Conservation (phyloP, 2,797 vertebrate genomes). For the Sebastiscus tertius region DNA sequence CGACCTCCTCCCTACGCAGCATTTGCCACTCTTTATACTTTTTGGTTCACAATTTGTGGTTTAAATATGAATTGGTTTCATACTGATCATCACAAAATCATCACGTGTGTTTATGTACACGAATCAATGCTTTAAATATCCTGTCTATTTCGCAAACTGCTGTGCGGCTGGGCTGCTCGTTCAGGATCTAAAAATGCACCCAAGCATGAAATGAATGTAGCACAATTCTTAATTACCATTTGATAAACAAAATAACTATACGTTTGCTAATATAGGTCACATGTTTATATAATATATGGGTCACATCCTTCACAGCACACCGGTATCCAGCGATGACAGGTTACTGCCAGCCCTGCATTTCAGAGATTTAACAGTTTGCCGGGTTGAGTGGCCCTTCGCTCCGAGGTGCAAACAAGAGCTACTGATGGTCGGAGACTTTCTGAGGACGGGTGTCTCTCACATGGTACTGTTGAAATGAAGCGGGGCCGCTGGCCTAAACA, state of each 20-base stretch:
- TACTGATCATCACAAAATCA: too few relatives aligned
- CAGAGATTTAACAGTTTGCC: constrained; percentile 55
- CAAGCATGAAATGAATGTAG: too few relatives aligned
- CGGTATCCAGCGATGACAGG: constrained; percentile 50
- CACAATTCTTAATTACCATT: too few relatives aligned
- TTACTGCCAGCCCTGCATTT: constrained; percentile 40
- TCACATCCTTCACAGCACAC: constrained; percentile 44
- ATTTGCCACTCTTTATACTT: too few relatives aligned
- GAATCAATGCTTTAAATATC: too few relatives aligned
- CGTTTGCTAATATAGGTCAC: neutral
- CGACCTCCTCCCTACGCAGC: too few relatives aligned
- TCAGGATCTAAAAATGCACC: too few relatives aligned
- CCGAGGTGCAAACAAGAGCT: constrained; percentile 62
- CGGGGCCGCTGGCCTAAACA: constrained; percentile 53
- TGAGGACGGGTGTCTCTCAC: constrained; percentile 28
- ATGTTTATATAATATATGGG: constrained; percentile 37
- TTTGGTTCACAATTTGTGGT: too few relatives aligned
- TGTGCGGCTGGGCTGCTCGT: too few relatives aligned
- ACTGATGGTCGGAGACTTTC: constrained; percentile 29
- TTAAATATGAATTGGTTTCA: too few relatives aligned
- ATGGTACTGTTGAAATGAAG: constrained; percentile 48
- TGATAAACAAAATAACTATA: neutral
- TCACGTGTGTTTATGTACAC: too few relatives aligned
- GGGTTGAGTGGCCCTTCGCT: constrained; percentile 58
- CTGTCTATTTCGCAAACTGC: too few relatives aligned